Evolutionary conservation across 2,113 vertebrate species (phyloP).

Genomic region (Tricholaema leucomelas): DNA sequence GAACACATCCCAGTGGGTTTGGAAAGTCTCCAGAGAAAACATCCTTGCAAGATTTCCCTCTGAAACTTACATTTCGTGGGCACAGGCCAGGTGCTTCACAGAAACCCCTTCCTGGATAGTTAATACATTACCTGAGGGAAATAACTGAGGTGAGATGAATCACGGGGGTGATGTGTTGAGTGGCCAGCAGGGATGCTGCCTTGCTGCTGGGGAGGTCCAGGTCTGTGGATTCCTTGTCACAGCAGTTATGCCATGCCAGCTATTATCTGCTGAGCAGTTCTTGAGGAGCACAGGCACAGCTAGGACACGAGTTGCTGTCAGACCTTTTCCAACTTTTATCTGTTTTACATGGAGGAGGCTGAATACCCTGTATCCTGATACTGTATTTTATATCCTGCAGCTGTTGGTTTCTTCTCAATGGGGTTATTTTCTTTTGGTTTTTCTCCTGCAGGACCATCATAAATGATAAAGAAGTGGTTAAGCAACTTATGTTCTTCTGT

Average conservation of each 20-base stretch:
- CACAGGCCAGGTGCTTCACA: neutral
- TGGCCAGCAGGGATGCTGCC: neutral
- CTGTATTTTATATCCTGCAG: neutral
- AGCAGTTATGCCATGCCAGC: neutral
- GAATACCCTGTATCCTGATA: neutral
- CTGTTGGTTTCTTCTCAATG: neutral
- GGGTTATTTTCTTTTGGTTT: neutral
- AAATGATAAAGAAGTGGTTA: neutral
- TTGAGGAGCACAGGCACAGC: fast-evolving
- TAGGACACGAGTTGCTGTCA: neutral
- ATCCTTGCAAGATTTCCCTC: neutral
- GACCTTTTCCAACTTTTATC: neutral
- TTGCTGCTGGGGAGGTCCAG: neutral
- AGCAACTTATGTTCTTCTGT: neutral
- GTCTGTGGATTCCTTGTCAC: neutral
- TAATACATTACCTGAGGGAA: neutral
- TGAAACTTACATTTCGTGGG: neutral
- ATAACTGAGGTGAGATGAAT: neutral
- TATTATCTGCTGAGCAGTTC: neutral
- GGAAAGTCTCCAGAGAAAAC: too few species aligned
- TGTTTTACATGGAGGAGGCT: neutral
- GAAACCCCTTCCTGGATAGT: neutral
- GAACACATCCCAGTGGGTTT: too few species aligned
- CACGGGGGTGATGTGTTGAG: neutral
- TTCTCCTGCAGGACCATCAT: neutral